These are phyloP conservation scores for Pyrrhura leucotis DNA, from an alignment of 2,797 vertebrate species.

Conservation along the genomic window DNA sequence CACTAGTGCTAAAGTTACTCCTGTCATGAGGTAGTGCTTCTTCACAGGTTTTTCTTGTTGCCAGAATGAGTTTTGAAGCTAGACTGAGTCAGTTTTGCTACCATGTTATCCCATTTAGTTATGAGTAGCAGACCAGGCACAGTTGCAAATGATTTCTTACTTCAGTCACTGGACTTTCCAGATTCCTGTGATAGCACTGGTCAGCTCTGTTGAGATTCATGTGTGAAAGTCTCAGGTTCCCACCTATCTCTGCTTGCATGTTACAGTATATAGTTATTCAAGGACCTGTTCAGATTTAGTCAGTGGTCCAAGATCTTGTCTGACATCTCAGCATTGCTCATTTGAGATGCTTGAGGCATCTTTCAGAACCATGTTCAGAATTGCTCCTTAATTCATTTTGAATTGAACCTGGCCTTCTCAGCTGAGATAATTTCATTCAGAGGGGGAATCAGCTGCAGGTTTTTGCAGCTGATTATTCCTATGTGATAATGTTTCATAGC, in stretches of 20 bases:
- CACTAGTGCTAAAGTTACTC: not conserved
- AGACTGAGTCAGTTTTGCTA: not conserved
- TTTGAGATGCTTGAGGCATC: not conserved
- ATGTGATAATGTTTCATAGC: slow-evolving; percentile 9
- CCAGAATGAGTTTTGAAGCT: not conserved
- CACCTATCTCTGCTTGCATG: not conserved
- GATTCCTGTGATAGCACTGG: not conserved
- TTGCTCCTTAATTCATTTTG: not conserved
- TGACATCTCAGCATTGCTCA: not conserved
- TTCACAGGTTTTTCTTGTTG: not conserved
- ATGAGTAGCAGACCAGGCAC: not conserved
- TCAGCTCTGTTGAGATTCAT: not conserved
- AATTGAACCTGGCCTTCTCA: not conserved
- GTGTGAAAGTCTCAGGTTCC: not conserved
- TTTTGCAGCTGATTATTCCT: slow-evolving; percentile 11
- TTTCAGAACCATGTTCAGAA: not conserved
- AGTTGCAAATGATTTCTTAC: not conserved
- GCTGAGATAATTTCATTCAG: not conserved
- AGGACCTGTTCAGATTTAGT: not conserved
- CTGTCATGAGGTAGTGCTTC: not conserved
- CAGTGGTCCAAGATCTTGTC: not conserved
- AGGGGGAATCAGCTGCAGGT: not conserved
- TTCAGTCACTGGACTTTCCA: not conserved
- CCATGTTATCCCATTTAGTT: not conserved
- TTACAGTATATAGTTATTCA: not conserved